A percentile compares a stretch with the other conserved stretches of the same genome.
These are phyloP conservation scores for Listronotus oregonensis DNA, from an alignment of 1,140 invertebrate genomes.

Conservation along the genomic window DNA sequence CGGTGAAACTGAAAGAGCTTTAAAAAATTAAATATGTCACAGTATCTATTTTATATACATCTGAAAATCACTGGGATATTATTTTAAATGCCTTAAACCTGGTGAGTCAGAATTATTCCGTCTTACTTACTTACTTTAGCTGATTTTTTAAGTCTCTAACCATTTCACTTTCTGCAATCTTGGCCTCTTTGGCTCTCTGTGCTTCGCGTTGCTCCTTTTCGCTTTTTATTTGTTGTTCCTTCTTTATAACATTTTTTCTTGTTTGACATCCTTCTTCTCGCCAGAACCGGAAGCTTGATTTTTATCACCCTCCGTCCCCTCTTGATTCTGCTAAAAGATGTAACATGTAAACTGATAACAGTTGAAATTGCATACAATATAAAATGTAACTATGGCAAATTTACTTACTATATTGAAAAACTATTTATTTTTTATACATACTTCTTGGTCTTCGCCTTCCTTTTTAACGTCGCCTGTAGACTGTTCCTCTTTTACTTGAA, in stretches of 20 bases:
- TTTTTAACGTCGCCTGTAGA: constrained; percentile 61
- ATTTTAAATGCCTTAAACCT: no score
- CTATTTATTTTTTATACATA: constrained; percentile 14
- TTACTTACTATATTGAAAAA: neutral
- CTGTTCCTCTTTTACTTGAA: constrained; percentile 58
- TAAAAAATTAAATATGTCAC: no score
- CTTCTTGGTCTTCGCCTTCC: constrained; percentile 61
- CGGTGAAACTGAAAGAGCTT: no score
- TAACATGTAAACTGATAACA: neutral
- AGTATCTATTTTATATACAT: no score
- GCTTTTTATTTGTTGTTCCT: constrained; percentile 62
- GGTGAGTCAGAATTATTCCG: no score
- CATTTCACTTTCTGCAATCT: constrained; percentile 65
- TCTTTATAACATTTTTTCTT: constrained; percentile 64
- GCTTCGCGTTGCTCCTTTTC: constrained; percentile 64
- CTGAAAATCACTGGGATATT: no score
- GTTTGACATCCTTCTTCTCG: constrained; percentile 66
- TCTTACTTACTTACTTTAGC: constrained; percentile 74
- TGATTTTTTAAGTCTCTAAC: constrained; percentile 88
- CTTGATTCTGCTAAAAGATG: constrained; percentile 38
- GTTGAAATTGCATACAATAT: no score
- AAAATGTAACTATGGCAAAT: no score
- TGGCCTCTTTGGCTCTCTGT: constrained; percentile 65
- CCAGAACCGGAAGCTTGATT: constrained; percentile 58
- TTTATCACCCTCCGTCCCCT: constrained; percentile 48